Evolutionary conservation across 2,113 vertebrate genomes (phyloP).

Genomic region (Furnarius figulus): DNA sequence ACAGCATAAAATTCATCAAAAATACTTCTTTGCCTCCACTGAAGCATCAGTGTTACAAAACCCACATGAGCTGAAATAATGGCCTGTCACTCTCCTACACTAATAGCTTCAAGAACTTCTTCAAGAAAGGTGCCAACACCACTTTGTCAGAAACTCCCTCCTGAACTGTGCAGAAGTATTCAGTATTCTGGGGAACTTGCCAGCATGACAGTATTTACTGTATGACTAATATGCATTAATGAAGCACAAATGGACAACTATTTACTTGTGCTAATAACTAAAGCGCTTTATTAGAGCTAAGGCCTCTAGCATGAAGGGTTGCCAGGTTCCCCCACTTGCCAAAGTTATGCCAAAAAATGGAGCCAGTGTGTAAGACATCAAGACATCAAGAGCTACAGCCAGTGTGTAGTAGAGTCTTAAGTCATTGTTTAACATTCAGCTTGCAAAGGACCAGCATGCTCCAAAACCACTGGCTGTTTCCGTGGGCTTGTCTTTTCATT

Average conservation of each 20-base stretch:
- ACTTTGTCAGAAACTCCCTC: slow-evolving; percentile 16
- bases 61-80: background rate
- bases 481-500: slow-evolving; percentile 41
- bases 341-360: slow-evolving; percentile 63
- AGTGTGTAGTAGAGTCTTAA: slow-evolving; percentile 28
- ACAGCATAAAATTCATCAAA: background rate
- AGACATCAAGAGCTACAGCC: slow-evolving; percentile 38
- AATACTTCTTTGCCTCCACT: background rate
- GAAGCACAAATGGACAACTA: slow-evolving; percentile 54
- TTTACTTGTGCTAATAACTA: slow-evolving; percentile 56
- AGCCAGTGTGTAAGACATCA: slow-evolving; percentile 30
- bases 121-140: slow-evolving; percentile 27
- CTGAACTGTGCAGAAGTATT: slow-evolving; percentile 44
- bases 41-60: slow-evolving; percentile 1
- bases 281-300: slow-evolving; percentile 47
- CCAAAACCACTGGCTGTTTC: slow-evolving; percentile 38
- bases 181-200: slow-evolving; percentile 32
- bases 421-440: slow-evolving; percentile 49
- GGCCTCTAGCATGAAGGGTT: slow-evolving; percentile 37
- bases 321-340: slow-evolving; percentile 54
- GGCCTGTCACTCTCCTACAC: background rate
- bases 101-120: slow-evolving; percentile 40
- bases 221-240: slow-evolving; percentile 54
- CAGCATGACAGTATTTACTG: slow-evolving; percentile 42
- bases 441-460: slow-evolving; percentile 30